Evolutionary conservation across 2,113 vertebrate genomes (phyloP), one percentile per base, ranked within the genome.

Genomic region (Myotis brandtii): DNA sequence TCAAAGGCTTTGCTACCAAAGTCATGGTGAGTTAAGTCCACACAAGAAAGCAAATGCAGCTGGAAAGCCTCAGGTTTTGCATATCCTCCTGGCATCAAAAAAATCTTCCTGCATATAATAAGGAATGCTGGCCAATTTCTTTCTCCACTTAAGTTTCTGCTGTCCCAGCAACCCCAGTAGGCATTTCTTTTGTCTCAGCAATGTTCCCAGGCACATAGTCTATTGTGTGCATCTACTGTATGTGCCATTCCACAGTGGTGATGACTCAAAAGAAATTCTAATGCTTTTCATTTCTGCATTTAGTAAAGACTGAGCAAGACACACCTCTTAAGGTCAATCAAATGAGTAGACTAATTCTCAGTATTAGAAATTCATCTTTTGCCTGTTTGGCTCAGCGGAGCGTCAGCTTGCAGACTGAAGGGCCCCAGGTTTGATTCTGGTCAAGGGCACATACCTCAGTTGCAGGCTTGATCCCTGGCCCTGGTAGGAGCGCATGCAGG

Each of bases 211-310:
- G 6, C 40, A 52, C 64, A 7, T 21, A 37, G 25, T 8, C 54
- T 52, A 27, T 2, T 75, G 27, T 62, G 43, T 32, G n/a, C 59
- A 27, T n/a, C 52, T 76, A 30, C 2, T 25, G 50, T 56, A 21
- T 32, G 37, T 27, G 34, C 69, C 46, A 27, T n/a, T 25, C 32
- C 46, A 30, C 5, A 56, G 34, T 8, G 6, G 6, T 4, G 21
- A 40, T 25, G 50, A 85, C 80, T 69, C 27, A 9, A 54, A 76
- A 82, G 23, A 87, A 92, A 27, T 66, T 52, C 27, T 67, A 69
- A 89, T 25, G 34, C 5, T 27, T 86, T 90, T 62, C 76, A 93
- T 17, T 86, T 93, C 30, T 75, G 48, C 79, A 76, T 70, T 88
- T 76, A 46, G 16, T 80, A 70, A 18, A 43, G 48, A 54, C n/a